Conservation (phyloP, 2,113 vertebrate genomes). For the Bubo blakistoni region DNA sequence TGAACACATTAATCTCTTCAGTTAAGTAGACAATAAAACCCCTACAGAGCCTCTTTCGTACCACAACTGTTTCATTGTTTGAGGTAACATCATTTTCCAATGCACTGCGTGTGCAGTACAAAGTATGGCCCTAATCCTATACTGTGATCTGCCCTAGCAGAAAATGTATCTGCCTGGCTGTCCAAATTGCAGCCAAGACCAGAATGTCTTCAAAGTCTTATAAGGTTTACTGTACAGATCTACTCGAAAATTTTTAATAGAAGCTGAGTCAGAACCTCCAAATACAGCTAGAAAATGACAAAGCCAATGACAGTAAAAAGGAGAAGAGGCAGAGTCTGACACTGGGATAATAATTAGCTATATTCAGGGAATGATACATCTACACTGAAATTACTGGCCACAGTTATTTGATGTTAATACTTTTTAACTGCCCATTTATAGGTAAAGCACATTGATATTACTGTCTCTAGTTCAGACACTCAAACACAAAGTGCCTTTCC, state of each 20-base stretch:
- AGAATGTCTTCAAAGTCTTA: neutral
- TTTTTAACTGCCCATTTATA: conserved; percentile 39
- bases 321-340: neutral
- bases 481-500: neutral
- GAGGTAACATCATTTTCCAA: neutral
- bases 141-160: neutral
- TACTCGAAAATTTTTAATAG: neutral
- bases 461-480: neutral
- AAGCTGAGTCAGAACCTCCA: neutral
- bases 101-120: neutral
- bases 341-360: neutral
- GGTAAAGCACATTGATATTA: neutral
- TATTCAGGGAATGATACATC: neutral
- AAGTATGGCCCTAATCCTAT: neutral
- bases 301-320: neutral
- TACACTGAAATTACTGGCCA: neutral
- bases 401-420: conserved; percentile 17
- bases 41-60: neutral
- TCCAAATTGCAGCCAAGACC: neutral
- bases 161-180: neutral
- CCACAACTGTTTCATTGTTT: neutral
- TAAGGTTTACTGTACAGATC: neutral
- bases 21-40: neutral
- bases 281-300: neutral
- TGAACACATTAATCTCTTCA: neutral